Conservation (phyloP, 2,113 vertebrate species). For the Leptocoma aspasia region DNA sequence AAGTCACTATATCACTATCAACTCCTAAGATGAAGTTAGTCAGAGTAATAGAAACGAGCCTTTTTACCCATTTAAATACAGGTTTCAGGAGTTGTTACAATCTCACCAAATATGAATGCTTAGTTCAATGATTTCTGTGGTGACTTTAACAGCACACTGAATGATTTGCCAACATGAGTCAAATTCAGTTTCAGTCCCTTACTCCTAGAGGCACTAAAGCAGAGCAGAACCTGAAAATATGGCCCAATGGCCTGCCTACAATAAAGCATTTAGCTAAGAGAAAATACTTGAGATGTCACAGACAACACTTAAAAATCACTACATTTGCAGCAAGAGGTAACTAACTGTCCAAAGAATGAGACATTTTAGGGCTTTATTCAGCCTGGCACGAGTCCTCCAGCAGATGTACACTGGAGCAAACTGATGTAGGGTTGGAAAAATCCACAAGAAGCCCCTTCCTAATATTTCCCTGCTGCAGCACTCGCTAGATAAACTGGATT, state of each 20-base stretch:
- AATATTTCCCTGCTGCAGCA: neutral
- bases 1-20: neutral
- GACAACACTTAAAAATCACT: neutral
- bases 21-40: neutral
- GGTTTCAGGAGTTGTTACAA: neutral
- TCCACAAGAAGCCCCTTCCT: neutral
- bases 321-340: neutral
- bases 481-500: fast-evolving
- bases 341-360: neutral
- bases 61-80: neutral
- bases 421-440: neutral
- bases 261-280: neutral
- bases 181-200: neutral
- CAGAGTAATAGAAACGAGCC: neutral
- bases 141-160: neutral
- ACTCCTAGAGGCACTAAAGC: neutral
- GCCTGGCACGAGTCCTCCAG: fast-evolving
- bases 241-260: neutral
- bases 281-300: neutral
- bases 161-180: neutral
- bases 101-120: neutral
- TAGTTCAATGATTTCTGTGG: neutral
- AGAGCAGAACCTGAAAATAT: neutral
- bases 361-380: neutral
- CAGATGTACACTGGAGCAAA: fast-evolving